Percentiles rank a stretch among this genome's conserved stretches.
Evolutionary conservation across 2,797 vertebrate species (phyloP).

Genomic region (Mormyrops boulengeri): DNA sequence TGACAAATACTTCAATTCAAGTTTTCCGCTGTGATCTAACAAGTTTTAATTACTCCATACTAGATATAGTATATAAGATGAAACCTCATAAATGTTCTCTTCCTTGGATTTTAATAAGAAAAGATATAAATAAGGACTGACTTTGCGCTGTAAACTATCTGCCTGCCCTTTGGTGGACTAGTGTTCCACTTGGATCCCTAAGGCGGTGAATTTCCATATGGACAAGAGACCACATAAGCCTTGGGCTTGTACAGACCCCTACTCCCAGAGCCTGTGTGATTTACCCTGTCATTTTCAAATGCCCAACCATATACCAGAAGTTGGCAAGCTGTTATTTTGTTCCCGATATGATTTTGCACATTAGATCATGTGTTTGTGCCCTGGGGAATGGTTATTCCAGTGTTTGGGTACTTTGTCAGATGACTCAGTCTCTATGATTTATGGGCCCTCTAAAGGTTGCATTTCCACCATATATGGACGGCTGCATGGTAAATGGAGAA

Average conservation of each 20-base stretch:
- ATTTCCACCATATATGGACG: slow-evolving; percentile 70
- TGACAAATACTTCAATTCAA: neutral
- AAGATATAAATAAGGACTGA: slow-evolving; percentile 31
- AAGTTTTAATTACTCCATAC: slow-evolving; percentile 26
- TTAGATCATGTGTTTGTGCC: slow-evolving; percentile 72
- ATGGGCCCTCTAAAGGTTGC: slow-evolving; percentile 75
- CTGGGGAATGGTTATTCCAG: slow-evolving; percentile 65
- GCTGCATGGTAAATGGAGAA: slow-evolving; percentile 77
- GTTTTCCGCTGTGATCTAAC: slow-evolving; percentile 15
- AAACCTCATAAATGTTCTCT: neutral
- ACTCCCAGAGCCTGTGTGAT: slow-evolving; percentile 56
- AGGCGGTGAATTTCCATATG: slow-evolving; percentile 25
- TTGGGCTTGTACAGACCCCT: slow-evolving; percentile 37
- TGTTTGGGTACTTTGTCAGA: slow-evolving; percentile 75
- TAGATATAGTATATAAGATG: slow-evolving; percentile 19
- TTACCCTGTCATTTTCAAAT: slow-evolving; percentile 48
- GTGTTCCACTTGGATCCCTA: neutral
- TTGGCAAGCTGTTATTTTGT: slow-evolving; percentile 45
- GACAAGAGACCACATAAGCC: slow-evolving; percentile 32
- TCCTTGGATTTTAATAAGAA: slow-evolving; percentile 31
- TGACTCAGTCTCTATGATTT: slow-evolving; percentile 71
- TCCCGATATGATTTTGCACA: slow-evolving; percentile 64
- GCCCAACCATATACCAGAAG: slow-evolving; percentile 40
- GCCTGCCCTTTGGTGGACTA: neutral
- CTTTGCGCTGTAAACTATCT: slow-evolving; percentile 10